A percentile compares a stretch with the other conserved stretches of the same genome.
Conservation (phyloP, 2,113 vertebrate genomes). For the Melanerpes aurifrons region DNA sequence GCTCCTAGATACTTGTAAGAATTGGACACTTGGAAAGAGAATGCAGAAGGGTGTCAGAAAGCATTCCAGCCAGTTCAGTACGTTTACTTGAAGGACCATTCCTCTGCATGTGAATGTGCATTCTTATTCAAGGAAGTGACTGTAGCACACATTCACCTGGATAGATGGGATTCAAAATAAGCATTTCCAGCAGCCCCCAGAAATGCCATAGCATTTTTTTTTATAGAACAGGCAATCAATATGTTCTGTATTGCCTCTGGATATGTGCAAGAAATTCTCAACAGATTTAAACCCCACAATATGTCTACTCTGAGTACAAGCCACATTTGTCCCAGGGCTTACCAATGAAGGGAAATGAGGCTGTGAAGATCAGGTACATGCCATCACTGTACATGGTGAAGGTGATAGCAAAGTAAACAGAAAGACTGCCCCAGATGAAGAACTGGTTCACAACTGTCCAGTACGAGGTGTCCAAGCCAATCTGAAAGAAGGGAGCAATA, state of each 20-base stretch:
- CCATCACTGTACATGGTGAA: slow-evolving; percentile 93
- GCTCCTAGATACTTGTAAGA: not conserved
- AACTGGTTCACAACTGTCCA: slow-evolving; percentile 95
- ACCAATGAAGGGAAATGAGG: slow-evolving; percentile 90
- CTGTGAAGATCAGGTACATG: slow-evolving; percentile 89
- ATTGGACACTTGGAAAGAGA: not conserved
- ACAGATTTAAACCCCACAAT: not conserved
- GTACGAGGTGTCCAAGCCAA: slow-evolving; percentile 89
- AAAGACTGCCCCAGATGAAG: slow-evolving; percentile 94
- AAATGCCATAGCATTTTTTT: not conserved
- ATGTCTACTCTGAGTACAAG: not conserved
- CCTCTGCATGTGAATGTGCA: not conserved
- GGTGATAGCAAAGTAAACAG: slow-evolving; percentile 88
- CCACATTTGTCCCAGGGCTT: slow-evolving; percentile 50
- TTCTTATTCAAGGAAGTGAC: not conserved
- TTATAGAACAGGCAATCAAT: not conserved
- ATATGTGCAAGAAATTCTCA: not conserved
- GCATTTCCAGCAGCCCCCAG: not conserved
- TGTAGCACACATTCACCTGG: rapidly evolving
- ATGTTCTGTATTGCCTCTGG: not conserved
- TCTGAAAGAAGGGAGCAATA: slow-evolving; percentile 72
- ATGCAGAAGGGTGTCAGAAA: not conserved
- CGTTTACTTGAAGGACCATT: not conserved
- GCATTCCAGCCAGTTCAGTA: not conserved
- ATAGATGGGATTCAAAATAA: not conserved